Evolutionary conservation across 2,888 invertebrate species (phyloP), one percentile per base, ranked within the genome.

Genomic region (Acronicta aceris): DNA sequence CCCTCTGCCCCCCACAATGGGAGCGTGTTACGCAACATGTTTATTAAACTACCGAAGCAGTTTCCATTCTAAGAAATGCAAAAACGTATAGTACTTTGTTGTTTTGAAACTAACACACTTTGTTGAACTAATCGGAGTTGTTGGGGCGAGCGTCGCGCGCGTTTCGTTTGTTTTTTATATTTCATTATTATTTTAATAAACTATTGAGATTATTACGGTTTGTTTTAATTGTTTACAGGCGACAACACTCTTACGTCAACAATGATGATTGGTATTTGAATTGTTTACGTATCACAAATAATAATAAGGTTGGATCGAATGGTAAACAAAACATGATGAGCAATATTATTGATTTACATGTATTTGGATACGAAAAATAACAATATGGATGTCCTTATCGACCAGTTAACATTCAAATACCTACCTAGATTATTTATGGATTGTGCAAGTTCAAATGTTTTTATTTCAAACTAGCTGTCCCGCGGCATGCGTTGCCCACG

Each of bases 41-140:
- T 81, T 81, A 71, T 59, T 66, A 73, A 84, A 85, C 82, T 76
- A 67, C 74, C 68, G 74, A 75, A 68, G 62, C 69, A 74, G 78
- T 77, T 76, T 79, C 79, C 73, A 70, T 78, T 79, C 76, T 73
- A 58, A 61, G 74, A 79, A 85, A 86, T 82, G 83, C 86, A 85
- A 85, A 79, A 69, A 78, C 76, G 71, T 79, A 76, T 77, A 81
- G 78, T 76, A 78, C 74, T 74, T 68, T 54, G 67, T 81, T 83
- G 83, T 85, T 85, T 81, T 81, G 79, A 80, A 83, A 82, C 80
- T 76, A 71, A 79, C 78, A 68, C 74, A 72, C 70, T 76, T 71
- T 69, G 78, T 74, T 79, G 68, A 63, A 59, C 49, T 72, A 65
- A 64, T 59, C 21, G 53, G 30, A 60, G 61, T 68, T 68, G 71